Evolutionary conservation across 2,888 invertebrate genomes (phyloP).

Genomic region (Chrysolina haemoptera): DNA sequence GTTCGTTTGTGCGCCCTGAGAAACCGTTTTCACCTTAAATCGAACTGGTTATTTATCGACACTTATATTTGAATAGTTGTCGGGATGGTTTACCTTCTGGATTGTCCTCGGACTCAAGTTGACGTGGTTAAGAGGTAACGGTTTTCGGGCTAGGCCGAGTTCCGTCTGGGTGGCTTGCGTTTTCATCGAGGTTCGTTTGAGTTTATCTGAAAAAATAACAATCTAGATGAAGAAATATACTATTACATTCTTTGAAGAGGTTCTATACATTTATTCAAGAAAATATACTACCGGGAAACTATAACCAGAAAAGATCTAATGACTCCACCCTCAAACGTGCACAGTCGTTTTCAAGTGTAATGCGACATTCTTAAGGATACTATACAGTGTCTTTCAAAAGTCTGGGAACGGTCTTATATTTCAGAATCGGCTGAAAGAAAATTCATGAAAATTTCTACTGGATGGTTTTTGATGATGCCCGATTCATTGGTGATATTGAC

Average conservation of each 20-base stretch:
- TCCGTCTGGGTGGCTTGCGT: slow-evolving; percentile 95
- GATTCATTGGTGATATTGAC: too few species aligned
- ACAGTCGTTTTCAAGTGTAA: too few species aligned
- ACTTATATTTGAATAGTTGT: background rate
- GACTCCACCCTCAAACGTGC: too few species aligned
- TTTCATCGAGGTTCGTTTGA: slow-evolving; percentile 89
- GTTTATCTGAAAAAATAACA: slow-evolving; percentile 76
- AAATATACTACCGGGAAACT: too few species aligned
- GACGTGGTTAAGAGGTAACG: slow-evolving; percentile 79
- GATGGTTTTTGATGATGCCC: too few species aligned
- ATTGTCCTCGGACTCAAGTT: slow-evolving; percentile 87
- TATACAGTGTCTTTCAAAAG: too few species aligned
- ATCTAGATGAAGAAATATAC: background rate
- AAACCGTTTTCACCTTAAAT: slow-evolving; percentile 85
- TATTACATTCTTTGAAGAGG: background rate
- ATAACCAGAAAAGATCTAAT: too few species aligned
- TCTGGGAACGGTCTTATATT: too few species aligned
- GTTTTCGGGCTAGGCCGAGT: slow-evolving; percentile 80
- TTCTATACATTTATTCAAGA: background rate
- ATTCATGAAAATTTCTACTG: too few species aligned
- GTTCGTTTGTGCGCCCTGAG: slow-evolving; percentile 92
- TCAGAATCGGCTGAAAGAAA: too few species aligned
- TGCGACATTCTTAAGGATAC: too few species aligned
- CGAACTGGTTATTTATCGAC: background rate
- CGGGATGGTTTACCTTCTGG: slow-evolving; percentile 75